Conservation (phyloP, 2,113 vertebrate species). For the Petrocephalus zakoni region DNA sequence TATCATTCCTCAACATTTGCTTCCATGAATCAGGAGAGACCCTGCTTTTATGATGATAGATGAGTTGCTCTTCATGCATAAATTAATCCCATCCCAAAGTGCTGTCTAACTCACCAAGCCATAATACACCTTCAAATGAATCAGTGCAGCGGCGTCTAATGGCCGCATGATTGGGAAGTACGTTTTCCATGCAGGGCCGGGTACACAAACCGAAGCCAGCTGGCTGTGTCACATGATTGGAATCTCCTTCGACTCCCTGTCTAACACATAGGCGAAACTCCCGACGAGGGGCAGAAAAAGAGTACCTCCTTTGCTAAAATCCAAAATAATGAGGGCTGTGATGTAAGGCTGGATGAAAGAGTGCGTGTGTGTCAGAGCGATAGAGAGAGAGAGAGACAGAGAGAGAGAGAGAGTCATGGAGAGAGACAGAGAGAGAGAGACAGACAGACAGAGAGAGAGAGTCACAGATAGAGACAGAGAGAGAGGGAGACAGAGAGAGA, state of each 20-base stretch:
- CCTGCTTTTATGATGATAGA: neutral
- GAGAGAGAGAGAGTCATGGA: neutral
- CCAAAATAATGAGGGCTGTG: neutral
- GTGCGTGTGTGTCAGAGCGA: neutral
- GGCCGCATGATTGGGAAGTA: neutral
- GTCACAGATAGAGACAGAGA: no score
- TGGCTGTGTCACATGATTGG: neutral
- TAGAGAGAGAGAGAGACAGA: neutral
- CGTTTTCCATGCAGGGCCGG: neutral
- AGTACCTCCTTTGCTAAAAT: neutral
- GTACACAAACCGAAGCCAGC: neutral
- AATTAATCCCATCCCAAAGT: neutral
- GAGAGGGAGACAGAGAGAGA: no score
- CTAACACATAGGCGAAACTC: neutral
- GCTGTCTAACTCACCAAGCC: neutral
- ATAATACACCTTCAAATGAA: neutral
- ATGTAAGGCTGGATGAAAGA: neutral
- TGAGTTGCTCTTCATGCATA: neutral
- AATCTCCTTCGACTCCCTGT: neutral
- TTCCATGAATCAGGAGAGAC: neutral
- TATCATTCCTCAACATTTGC: neutral
- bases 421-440: no score
- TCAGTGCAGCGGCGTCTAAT: neutral
- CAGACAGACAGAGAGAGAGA: no score
- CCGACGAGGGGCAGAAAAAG: neutral